A percentile compares a stretch with the other conserved stretches of the same genome.
These are phyloP conservation scores for Clinocottus analis DNA, from an alignment of 2,113 vertebrate species.

Conservation along the genomic window DNA sequence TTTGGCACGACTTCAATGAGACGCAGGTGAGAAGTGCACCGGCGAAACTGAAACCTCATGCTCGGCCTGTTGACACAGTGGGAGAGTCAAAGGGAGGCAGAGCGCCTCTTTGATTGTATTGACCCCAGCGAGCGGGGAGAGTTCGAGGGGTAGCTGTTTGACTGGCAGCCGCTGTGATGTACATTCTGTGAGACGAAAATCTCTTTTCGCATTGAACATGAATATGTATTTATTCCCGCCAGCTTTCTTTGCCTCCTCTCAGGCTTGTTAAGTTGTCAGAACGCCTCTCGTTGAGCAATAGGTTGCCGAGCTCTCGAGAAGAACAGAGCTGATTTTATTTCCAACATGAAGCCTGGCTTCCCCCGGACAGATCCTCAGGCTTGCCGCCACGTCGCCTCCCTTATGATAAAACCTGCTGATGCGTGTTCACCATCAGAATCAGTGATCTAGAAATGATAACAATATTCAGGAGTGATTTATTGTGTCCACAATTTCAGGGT, in stretches of 20 bases:
- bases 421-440: background rate
- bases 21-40: slow-evolving; percentile 70
- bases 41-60: slow-evolving; percentile 56
- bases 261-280: slow-evolving; percentile 13
- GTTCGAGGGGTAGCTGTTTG: slow-evolving; percentile 29
- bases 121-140: slow-evolving; percentile 44
- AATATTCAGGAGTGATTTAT: background rate
- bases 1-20: slow-evolving; percentile 70
- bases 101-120: slow-evolving; percentile 50
- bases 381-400: background rate
- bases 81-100: slow-evolving; percentile 40
- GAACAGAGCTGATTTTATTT: slow-evolving; percentile 14
- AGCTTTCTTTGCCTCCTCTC: slow-evolving; percentile 2
- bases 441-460: background rate
- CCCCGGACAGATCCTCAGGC: background rate
- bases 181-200: slow-evolving; percentile 25
- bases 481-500: background rate
- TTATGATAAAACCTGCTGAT: background rate
- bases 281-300: background rate
- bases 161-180: slow-evolving; percentile 47
- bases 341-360: background rate
- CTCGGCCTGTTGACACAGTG: slow-evolving; percentile 66
- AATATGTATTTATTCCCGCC: slow-evolving; percentile 4
- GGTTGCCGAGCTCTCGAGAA: background rate
- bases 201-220: slow-evolving; percentile 22